Evolutionary conservation across 2,888 invertebrate genomes (phyloP).

Genomic region (Cephus pulcher): DNA sequence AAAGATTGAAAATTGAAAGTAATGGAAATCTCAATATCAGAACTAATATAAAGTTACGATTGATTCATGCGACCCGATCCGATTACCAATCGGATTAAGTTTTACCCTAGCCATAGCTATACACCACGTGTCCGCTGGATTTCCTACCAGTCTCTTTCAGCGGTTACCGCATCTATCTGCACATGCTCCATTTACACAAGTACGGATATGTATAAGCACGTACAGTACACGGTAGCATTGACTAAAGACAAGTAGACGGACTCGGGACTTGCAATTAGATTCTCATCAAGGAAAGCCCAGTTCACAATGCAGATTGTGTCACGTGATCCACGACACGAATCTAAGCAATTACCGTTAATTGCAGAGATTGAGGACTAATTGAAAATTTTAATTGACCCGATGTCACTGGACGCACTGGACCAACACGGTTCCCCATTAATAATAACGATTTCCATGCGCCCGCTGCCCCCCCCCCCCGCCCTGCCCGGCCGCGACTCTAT

Average conservation of each 20-base stretch:
- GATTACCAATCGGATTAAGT: conserved; percentile 24
- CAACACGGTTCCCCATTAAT: neutral
- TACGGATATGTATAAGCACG: neutral
- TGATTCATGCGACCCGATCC: conserved; percentile 32
- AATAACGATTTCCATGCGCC: neutral
- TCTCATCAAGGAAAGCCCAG: conserved; percentile 40
- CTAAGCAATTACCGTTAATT: conserved; percentile 2
- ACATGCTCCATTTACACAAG: neutral
- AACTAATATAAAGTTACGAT: conserved; percentile 30
- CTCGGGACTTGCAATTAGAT: conserved; percentile 6
- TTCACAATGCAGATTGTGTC: conserved; percentile 41
- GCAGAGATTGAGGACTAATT: conserved; percentile 30
- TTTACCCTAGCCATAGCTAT: neutral
- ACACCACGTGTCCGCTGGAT: neutral
- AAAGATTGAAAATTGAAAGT: neutral
- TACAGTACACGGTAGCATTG: neutral
- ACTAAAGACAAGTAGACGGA: too few species aligned
- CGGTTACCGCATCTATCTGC: neutral
- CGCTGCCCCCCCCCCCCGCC: too few species aligned
- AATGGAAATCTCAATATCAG: neutral
- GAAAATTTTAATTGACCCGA: conserved; percentile 44
- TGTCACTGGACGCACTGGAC: neutral
- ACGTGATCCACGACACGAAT: conserved; percentile 40
- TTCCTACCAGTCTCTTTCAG: neutral
- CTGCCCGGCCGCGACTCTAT: neutral